A percentile compares a stretch with the other conserved stretches of the same genome.
These are phyloP conservation scores for Papilio protenor DNA, from an alignment of 2,888 invertebrate species.

Conservation along the genomic window DNA sequence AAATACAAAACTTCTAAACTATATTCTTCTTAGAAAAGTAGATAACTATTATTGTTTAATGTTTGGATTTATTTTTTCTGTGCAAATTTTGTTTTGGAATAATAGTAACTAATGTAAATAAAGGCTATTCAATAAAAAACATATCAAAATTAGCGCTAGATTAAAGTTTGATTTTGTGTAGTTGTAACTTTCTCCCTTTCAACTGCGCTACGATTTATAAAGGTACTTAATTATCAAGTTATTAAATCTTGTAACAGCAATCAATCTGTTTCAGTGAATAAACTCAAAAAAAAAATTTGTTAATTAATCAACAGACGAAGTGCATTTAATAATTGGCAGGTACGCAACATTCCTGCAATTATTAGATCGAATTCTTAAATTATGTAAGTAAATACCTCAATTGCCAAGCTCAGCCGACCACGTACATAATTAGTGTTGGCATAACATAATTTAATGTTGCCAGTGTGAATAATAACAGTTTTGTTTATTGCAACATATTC, in stretches of 20 bases:
- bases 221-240: neutral
- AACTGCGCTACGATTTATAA: neutral
- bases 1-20: no score
- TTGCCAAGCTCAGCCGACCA: slow-evolving; percentile 47
- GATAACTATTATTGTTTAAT: no score
- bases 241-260: slow-evolving; percentile 14
- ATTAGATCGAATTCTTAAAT: slow-evolving; percentile 45
- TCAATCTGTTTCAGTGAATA: slow-evolving; percentile 38
- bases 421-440: slow-evolving; percentile 48
- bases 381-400: slow-evolving; percentile 43
- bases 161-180: neutral
- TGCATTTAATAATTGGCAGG: slow-evolving; percentile 41
- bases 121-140: no score
- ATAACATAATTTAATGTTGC: slow-evolving; percentile 40
- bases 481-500: slow-evolving; percentile 14
- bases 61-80: no score
- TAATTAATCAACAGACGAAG: slow-evolving; percentile 35
- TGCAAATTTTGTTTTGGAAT: no score
- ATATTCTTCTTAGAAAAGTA: no score
- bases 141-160: no score
- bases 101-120: no score
- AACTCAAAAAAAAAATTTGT: slow-evolving; percentile 19
- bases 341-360: slow-evolving; percentile 37
- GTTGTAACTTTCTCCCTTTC: neutral
- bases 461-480: slow-evolving; percentile 36